phyloP scores from a whole-genome alignment of 2,113 vertebrate genomes.

The Desmodus rotundus region DNA sequence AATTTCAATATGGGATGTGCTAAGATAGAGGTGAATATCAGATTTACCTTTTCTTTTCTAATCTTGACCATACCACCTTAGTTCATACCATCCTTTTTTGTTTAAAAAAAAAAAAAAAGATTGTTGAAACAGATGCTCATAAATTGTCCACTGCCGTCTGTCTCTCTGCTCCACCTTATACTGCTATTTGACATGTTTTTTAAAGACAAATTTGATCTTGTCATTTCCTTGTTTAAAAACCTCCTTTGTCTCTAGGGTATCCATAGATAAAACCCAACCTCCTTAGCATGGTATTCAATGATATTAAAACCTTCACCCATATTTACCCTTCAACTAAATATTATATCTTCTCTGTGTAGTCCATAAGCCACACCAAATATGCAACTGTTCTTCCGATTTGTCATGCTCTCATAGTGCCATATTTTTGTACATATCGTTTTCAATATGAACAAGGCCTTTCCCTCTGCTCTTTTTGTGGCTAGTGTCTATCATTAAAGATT shows the following conservation, averaged over 20 bases:
- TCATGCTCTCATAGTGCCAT: neutral
- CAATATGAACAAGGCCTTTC: constrained; percentile 13
- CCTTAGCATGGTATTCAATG: neutral
- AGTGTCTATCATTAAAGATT: constrained; percentile 3
- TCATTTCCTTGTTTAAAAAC: constrained; percentile 39
- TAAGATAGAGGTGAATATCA: constrained; percentile 25
- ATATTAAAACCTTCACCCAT: constrained; percentile 12
- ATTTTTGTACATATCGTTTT: constrained; percentile 39
- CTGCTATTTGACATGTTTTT: neutral
- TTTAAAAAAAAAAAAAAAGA: neutral
- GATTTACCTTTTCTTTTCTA: constrained; percentile 10
- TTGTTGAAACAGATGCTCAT: constrained; percentile 1
- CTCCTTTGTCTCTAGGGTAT: neutral
- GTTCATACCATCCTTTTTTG: neutral
- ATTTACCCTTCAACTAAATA: constrained; percentile 10
- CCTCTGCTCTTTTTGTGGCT: neutral
- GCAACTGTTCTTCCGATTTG: neutral
- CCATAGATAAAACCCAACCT: neutral
- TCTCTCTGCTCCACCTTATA: neutral
- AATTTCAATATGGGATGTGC: constrained; percentile 5
- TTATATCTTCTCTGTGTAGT: neutral
- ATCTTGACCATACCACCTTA: neutral
- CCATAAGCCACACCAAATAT: neutral
- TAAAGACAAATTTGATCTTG: constrained; percentile 26
- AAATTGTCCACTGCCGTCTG: neutral